A percentile compares a stretch with the other conserved stretches of the same genome.
Conservation (phyloP, 2,113 vertebrate species). For the Gadus macrocephalus region DNA sequence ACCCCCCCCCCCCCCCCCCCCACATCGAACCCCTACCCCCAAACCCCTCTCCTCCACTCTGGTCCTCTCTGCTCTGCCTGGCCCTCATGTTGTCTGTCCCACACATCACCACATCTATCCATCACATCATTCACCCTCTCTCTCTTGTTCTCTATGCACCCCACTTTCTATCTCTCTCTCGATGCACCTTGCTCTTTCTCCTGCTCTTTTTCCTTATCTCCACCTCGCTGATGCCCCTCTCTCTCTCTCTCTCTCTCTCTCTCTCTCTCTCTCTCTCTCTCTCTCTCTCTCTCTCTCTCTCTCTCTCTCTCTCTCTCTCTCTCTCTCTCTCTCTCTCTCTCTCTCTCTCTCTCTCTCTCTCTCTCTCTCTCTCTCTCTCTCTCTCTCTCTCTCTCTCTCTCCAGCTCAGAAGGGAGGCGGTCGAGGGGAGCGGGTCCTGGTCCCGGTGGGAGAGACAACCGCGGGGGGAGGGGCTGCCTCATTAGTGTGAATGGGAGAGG, state of each 20-base stretch:
- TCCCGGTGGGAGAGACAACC: too few relatives aligned
- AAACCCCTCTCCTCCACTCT: constrained; percentile 12
- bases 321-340: not conserved
- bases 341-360: not conserved
- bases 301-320: not conserved
- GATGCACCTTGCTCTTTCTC: not conserved
- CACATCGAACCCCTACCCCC: constrained; percentile 6
- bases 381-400: not conserved
- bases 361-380: not conserved
- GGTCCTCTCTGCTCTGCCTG: constrained; percentile 28
- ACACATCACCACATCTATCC: constrained; percentile 12
- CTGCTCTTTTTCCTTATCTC: not conserved
- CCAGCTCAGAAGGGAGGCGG: too few relatives aligned
- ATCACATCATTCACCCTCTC: not conserved
- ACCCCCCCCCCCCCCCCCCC: not conserved
- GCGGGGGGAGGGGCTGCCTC: constrained; percentile 38
- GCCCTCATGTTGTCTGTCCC: constrained; percentile 7
- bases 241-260: not conserved
- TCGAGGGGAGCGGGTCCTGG: too few relatives aligned
- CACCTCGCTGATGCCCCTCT: not conserved
- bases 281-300: too few relatives aligned
- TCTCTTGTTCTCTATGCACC: not conserved
- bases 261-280: not conserved
- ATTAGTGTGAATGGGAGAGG: constrained; percentile 64
- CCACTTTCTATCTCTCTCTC: not conserved